Evolutionary conservation across 2,888 invertebrate species (phyloP).

Genomic region (Hirtodrosophila cameraria): DNA sequence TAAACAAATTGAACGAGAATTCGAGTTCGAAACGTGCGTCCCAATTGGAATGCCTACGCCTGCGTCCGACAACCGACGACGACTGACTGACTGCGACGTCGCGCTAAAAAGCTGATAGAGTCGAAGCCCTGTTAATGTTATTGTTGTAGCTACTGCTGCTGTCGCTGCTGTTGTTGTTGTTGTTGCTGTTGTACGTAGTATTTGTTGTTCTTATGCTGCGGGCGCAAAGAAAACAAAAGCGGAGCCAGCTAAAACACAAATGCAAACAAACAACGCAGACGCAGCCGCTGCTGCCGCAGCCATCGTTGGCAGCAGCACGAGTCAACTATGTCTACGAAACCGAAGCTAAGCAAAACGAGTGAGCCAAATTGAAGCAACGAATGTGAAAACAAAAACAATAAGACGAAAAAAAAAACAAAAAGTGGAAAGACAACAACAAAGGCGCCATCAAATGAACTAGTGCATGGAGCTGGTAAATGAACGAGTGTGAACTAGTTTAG

Average conservation of each 20-base stretch:
- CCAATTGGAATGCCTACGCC: conserved; percentile 66
- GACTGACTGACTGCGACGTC: conserved; percentile 63
- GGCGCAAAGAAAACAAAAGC: conserved; percentile 57
- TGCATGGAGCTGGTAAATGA: conserved; percentile 10
- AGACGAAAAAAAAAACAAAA: conserved; percentile 18
- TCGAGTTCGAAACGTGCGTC: conserved; percentile 62
- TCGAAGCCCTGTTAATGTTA: conserved; percentile 50
- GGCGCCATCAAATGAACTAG: conserved; percentile 25
- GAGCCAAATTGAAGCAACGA: conserved; percentile 66
- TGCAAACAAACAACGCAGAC: conserved; percentile 69
- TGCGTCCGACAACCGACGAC: conserved; percentile 71
- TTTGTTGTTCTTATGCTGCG: conserved; percentile 60
- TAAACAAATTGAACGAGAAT: conserved; percentile 55
- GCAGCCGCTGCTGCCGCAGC: conserved; percentile 56
- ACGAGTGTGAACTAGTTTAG: conserved; percentile 30
- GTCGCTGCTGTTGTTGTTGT: conserved; percentile 16
- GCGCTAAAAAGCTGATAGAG: conserved; percentile 69
- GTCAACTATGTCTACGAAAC: conserved; percentile 44
- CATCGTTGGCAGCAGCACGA: conserved; percentile 48
- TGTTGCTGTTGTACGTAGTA: conserved; percentile 35
- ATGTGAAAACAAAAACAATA: conserved; percentile 59
- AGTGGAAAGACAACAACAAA: conserved; percentile 30
- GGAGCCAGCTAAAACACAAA: conserved; percentile 71
- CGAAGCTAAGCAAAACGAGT: conserved; percentile 60
- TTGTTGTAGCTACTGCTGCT: conserved; percentile 15